A percentile compares a stretch with the other conserved stretches of the same genome.
Conservation (phyloP, 1,140 invertebrate genomes). For the Parasteatoda tepidariorum region DNA sequence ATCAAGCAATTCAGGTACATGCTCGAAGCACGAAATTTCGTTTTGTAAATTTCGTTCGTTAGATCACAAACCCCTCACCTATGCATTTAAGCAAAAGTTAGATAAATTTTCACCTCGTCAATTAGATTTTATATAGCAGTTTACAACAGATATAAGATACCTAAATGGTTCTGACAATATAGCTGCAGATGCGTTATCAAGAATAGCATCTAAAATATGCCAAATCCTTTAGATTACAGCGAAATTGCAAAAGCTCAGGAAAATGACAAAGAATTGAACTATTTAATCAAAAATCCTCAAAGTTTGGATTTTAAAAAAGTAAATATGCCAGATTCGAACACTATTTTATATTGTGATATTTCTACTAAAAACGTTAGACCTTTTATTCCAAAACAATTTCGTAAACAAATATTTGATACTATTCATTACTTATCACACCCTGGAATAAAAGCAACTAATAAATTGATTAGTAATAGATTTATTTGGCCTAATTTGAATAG, state of each 20-base stretch:
- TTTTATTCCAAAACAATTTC: constrained; percentile 29
- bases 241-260: constrained; percentile 24
- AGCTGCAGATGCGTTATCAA: constrained; percentile 43
- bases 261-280: constrained; percentile 25
- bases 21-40: constrained; percentile 65
- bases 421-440: constrained; percentile 48
- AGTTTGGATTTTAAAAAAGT: neutral
- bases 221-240: constrained; percentile 1
- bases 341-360: constrained; percentile 29
- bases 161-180: constrained; percentile 66
- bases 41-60: constrained; percentile 61
- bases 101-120: constrained; percentile 63
- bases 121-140: constrained; percentile 68
- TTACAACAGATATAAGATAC: constrained; percentile 66
- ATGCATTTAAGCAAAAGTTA: constrained; percentile 58
- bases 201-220: neutral
- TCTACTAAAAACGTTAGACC: neutral
- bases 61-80: constrained; percentile 66
- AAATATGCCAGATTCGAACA: neutral
- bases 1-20: constrained; percentile 63
- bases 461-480: constrained; percentile 2
- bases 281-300: neutral
- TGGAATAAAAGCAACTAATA: neutral
- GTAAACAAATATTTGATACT: constrained; percentile 11
- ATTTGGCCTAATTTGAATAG: constrained; percentile 13